phyloP scores from a whole-genome alignment of 35 echinoderm and acorn worm genomes.

The Apostichopus japonicus region DNA sequence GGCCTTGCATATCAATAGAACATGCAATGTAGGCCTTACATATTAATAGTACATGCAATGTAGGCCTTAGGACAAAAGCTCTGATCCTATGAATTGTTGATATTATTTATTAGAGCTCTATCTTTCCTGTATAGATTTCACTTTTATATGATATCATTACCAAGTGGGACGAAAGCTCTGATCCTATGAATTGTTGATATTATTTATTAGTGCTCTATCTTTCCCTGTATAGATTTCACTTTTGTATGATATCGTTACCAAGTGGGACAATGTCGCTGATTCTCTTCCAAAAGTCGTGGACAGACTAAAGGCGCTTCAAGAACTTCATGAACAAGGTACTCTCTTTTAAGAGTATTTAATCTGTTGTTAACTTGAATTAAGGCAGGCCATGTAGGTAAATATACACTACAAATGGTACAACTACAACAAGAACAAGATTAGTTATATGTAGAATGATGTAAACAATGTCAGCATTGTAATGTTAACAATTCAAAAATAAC shows the following conservation, averaged over 20 bases:
- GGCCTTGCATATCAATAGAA: no score
- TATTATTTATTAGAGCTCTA: no score
- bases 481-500: neutral
- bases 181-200: constrained; percentile 31
- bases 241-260: constrained; percentile 93
- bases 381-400: no score
- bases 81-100: no score
- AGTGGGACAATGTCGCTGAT: constrained; percentile 92
- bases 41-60: no score
- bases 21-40: no score
- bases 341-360: neutral
- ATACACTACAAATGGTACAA: no score
- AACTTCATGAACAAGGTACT: constrained; percentile 97
- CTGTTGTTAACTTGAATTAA: no score
- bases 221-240: constrained; percentile 63
- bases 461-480: neutral
- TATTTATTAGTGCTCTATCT: no score
- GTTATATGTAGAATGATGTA: no score
- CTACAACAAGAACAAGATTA: no score
- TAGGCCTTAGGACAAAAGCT: no score
- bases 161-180: constrained; percentile 90
- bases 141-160: constrained; percentile 79
- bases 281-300: constrained; percentile 88
- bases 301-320: constrained; percentile 77
- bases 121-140: constrained; percentile 15